phyloP scores from a whole-genome alignment of 2,113 vertebrate genomes.

The Centropristis striata region DNA sequence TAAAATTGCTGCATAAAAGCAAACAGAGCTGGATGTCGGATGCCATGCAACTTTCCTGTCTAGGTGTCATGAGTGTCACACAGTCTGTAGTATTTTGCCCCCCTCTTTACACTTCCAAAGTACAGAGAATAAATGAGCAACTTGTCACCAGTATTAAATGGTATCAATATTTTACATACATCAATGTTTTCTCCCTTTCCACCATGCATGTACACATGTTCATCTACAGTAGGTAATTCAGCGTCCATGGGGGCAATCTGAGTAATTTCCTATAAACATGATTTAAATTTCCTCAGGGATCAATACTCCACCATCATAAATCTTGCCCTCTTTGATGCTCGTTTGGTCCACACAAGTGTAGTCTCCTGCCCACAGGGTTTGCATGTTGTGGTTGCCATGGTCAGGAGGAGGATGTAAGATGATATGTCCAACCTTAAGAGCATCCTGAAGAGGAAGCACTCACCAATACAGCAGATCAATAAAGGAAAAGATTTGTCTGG shows the following conservation, averaged over 20 bases:
- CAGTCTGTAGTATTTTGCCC: neutral
- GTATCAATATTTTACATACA: neutral
- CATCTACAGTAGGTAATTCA: neutral
- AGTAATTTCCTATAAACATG: constrained; percentile 58
- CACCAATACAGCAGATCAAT: constrained; percentile 34
- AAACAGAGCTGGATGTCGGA: constrained; percentile 18
- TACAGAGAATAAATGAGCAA: neutral
- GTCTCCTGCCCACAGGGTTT: constrained; percentile 27
- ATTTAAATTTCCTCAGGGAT: constrained; percentile 66
- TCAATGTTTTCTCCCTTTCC: constrained; percentile 19
- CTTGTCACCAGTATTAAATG: constrained; percentile 1
- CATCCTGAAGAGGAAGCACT: constrained; percentile 60
- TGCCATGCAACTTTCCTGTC: neutral
- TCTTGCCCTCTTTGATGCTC: constrained; percentile 45
- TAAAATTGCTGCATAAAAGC: constrained; percentile 25
- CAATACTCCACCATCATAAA: constrained; percentile 51
- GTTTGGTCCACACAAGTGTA: constrained; percentile 12
- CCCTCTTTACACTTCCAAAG: neutral
- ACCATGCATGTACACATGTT: neutral
- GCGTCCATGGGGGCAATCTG: constrained; percentile 14
- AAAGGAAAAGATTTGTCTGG: constrained; percentile 25
- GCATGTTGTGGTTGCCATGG: constrained; percentile 56
- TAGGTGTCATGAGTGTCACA: neutral
- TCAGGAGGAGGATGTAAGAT: constrained; percentile 61
- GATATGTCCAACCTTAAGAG: constrained; percentile 58